Percentiles rank a stretch among this genome's conserved stretches.
Conservation (phyloP, 2,888 invertebrate species). For the Orthosia gothica region DNA sequence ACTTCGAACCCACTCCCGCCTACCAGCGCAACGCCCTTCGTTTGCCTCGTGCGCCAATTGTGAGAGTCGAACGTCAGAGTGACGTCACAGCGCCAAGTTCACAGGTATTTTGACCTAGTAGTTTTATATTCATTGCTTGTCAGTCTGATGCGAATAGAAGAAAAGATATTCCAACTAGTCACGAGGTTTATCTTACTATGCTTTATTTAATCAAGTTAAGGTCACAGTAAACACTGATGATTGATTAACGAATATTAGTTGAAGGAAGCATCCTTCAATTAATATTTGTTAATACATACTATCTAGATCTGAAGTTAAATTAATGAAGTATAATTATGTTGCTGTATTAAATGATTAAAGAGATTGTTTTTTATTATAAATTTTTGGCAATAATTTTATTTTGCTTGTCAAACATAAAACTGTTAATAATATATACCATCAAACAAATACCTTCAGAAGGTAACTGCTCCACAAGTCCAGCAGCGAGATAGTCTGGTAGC, state of each 20-base stretch:
- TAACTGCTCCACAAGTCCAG: conserved; percentile 93
- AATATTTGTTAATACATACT: not conserved
- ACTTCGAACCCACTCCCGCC: no score
- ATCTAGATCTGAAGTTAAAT: not conserved
- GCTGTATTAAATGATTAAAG: not conserved
- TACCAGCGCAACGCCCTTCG: no score
- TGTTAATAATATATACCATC: not conserved
- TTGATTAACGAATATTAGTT: no score
- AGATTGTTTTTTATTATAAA: no score
- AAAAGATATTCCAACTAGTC: no score
- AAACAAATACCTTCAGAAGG: conserved; percentile 93
- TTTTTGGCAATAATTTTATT: not conserved
- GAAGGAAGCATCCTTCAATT: not conserved
- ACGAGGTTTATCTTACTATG: not conserved
- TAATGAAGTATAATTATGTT: not conserved
- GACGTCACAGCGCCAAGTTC: no score
- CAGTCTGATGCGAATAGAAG: no score
- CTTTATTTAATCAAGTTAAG: not conserved
- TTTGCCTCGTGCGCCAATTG: no score
- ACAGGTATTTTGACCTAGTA: no score
- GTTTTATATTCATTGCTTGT: not conserved
- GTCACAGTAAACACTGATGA: not conserved
- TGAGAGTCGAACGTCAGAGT: no score
- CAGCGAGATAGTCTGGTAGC: conserved; percentile 91
- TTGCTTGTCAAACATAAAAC: not conserved